Evolutionary conservation across 1,140 invertebrate species (phyloP), one percentile per base, ranked within the genome.

Genomic region (Telenomus remus): DNA sequence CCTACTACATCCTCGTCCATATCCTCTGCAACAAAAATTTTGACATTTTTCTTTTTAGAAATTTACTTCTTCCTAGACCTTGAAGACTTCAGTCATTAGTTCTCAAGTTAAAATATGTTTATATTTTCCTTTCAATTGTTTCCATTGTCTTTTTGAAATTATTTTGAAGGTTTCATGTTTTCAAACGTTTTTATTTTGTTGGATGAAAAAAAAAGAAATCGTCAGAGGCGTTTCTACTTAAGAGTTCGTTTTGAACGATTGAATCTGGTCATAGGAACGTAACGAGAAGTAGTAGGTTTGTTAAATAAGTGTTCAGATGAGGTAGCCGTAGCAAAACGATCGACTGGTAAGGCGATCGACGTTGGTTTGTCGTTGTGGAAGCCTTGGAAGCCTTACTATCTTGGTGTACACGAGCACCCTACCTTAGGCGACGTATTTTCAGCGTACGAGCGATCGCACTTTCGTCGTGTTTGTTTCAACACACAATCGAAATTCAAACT

Each of bases 361-460:
- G 85, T 86, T 86, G 84, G 85, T 87, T 87, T 86, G 85, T 86
- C 84, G 83, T 78, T 83, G 66, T 83, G 83, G 85, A 87, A 86
- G 85, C 86, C 86, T 13, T 83, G 46, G 76, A 81, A 80, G 80
- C 80, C 80, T 14, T 75, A 77, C 64, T 63, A 47, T 71, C 49
- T 59, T 65, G 43, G 53, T 69, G 47, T 73, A 73, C 61, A 78
- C 63, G 64, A 50, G 42, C 47, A 16, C 44, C 59, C 44, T 51
- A 55, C 51, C 57, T 48, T 44, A 48, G 33, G 27, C 46, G 59
- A 63, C 72, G 54, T 64, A 59, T 47, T 54, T 69, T 69, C 69
- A 69, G 39, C 27, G 48, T 75, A 35, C 44, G 47, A 43, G 48
- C 57, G 50, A 55, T 27, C 53, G 44, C n/a, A 51, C 27, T 27